Evolutionary conservation across 1,140 invertebrate genomes (phyloP).

Genomic region (Conus ventricosus): DNA sequence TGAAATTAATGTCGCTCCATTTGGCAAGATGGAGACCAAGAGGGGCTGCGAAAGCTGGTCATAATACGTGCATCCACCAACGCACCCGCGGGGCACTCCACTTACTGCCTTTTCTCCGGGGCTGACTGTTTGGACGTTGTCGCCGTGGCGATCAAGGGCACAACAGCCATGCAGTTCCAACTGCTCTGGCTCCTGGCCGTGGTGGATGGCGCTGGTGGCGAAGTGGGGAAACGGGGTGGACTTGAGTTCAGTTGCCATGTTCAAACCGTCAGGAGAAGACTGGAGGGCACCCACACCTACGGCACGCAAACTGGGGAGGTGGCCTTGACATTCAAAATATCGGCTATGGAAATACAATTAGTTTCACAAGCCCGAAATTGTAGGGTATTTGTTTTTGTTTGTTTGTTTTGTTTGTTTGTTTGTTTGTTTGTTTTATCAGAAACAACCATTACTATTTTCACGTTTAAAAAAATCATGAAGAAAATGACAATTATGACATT

Average conservation of each 20-base stretch:
- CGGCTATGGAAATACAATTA: too few relatives aligned
- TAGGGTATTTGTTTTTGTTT: too few relatives aligned
- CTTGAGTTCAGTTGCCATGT: not conserved
- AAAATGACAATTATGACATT: too few relatives aligned
- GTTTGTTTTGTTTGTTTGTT: too few relatives aligned
- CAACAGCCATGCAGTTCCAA: constrained; percentile 87
- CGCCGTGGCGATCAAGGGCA: not conserved
- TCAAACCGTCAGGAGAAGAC: not conserved
- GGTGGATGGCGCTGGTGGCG: constrained; percentile 83
- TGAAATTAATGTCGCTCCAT: not conserved
- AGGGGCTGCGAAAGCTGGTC: not conserved
- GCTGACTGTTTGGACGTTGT: too few relatives aligned
- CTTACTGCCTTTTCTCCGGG: too few relatives aligned
- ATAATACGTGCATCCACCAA: not conserved
- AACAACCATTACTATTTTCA: too few relatives aligned
- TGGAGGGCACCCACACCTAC: not conserved
- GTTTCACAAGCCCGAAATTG: too few relatives aligned
- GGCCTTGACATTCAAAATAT: not conserved
- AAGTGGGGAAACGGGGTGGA: constrained; percentile 13
- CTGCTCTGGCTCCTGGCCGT: constrained; percentile 90
- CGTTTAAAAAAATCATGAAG: too few relatives aligned
- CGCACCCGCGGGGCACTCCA: too few relatives aligned
- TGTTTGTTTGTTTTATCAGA: too few relatives aligned
- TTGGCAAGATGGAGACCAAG: not conserved
- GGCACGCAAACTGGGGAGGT: not conserved